phyloP scores from a whole-genome alignment of 2,888 invertebrate genomes.

The Drosophila mimetica region DNA sequence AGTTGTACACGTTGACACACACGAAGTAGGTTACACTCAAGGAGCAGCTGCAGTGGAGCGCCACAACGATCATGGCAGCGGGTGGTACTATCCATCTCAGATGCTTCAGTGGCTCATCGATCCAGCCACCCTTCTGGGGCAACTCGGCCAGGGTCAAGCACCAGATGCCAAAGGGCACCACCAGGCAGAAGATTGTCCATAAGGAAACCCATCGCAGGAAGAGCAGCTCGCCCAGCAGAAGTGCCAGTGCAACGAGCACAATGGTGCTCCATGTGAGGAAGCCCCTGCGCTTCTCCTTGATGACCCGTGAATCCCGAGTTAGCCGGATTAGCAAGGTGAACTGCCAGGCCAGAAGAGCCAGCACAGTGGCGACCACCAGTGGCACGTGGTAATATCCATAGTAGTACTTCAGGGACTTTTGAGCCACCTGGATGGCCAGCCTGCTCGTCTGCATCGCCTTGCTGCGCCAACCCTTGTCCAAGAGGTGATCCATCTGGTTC shows the following conservation, averaged over 20 bases:
- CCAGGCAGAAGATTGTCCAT: slow-evolving; percentile 87
- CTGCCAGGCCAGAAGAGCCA: slow-evolving; percentile 90
- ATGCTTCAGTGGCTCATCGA: slow-evolving; percentile 23
- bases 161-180: slow-evolving; percentile 86
- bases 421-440: slow-evolving; percentile 87
- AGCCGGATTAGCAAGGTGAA: slow-evolving; percentile 84
- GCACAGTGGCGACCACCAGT: slow-evolving; percentile 87
- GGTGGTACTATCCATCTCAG: slow-evolving; percentile 79
- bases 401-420: slow-evolving; percentile 91
- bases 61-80: slow-evolving; percentile 66
- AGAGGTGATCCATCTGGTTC: slow-evolving; percentile 15
- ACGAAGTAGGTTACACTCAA: slow-evolving; percentile 67
- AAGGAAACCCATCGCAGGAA: slow-evolving; percentile 87
- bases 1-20: slow-evolving; percentile 60
- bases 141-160: slow-evolving; percentile 52
- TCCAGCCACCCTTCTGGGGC: not conserved
- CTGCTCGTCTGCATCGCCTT: slow-evolving; percentile 85
- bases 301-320: slow-evolving; percentile 49
- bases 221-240: slow-evolving; percentile 58
- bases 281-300: slow-evolving; percentile 9
- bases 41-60: slow-evolving; percentile 63
- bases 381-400: slow-evolving; percentile 92
- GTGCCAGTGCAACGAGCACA: slow-evolving; percentile 14
- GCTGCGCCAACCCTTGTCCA: slow-evolving; percentile 17
- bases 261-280: slow-evolving; percentile 9